phyloP scores from a whole-genome alignment of 2,888 invertebrate species.

The Parnassius mnemosyne region DNA sequence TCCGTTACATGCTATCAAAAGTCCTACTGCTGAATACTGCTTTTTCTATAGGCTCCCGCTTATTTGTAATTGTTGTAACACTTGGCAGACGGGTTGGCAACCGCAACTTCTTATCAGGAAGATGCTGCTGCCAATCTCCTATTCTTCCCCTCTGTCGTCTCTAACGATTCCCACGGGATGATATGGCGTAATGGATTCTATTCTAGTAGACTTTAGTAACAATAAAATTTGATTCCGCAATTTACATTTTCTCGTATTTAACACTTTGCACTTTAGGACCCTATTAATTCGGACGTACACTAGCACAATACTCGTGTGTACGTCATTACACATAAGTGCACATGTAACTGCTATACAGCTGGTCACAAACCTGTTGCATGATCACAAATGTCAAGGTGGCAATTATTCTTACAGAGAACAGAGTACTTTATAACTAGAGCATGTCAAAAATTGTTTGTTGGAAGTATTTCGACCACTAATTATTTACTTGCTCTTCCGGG shows the following conservation, averaged over 20 bases:
- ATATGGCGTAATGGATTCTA: no score
- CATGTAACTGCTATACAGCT: constrained; percentile 1
- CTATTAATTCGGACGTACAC: constrained; percentile 1
- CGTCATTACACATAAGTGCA: constrained; percentile 6
- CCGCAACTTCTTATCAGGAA: no score
- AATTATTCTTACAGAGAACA: constrained; percentile 13
- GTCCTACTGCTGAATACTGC: no score
- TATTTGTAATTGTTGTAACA: no score
- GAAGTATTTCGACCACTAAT: not conserved
- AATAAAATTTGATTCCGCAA: not conserved
- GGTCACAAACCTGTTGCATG: constrained; percentile 14
- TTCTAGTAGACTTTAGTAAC: no score
- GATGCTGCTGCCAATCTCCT: no score
- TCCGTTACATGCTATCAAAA: no score
- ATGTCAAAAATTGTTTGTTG: not conserved
- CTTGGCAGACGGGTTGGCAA: no score
- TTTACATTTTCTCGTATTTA: not conserved
- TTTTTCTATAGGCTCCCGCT: no score
- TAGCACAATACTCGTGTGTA: constrained; percentile 5
- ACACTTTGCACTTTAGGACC: not conserved
- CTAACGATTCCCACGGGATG: no score
- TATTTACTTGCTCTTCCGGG: not conserved
- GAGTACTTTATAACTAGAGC: not conserved
- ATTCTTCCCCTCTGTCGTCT: no score
- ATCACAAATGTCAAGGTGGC: constrained; percentile 25